Conservation (phyloP, 2,113 vertebrate genomes). For the Probosciger aterrimus region DNA sequence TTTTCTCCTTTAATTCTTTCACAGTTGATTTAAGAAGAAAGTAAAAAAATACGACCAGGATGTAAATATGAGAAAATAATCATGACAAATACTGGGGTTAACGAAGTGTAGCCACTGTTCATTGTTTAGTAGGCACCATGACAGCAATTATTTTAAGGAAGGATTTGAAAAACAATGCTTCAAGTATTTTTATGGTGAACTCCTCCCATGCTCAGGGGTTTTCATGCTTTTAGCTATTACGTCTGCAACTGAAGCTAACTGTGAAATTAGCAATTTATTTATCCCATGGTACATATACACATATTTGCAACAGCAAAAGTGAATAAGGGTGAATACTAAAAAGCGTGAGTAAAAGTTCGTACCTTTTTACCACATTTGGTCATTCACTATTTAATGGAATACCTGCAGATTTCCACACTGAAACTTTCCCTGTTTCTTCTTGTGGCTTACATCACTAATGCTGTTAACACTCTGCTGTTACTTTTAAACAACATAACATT, state of each 20-base stretch:
- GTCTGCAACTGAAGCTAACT: conserved; percentile 30
- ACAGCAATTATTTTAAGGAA: conserved; percentile 29
- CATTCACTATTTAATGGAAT: not conserved
- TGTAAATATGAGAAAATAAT: not conserved
- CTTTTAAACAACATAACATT: not conserved
- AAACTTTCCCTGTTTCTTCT: not conserved
- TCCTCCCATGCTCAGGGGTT: conserved; percentile 47
- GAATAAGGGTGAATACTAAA: not conserved
- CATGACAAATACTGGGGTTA: not conserved
- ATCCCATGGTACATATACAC: not conserved
- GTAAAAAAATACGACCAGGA: not conserved
- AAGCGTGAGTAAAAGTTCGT: not conserved
- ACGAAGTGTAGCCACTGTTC: not conserved
- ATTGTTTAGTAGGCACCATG: not conserved
- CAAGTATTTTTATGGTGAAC: not conserved
- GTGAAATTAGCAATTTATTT: conserved; percentile 49
- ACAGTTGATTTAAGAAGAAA: not conserved
- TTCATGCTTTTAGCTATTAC: conserved; percentile 22
- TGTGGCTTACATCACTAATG: not conserved
- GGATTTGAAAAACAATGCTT: conserved; percentile 33
- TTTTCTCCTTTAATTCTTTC: not conserved
- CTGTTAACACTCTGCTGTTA: not conserved
- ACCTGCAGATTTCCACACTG: not conserved
- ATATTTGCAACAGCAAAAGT: not conserved
- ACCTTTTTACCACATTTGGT: not conserved